A percentile compares a stretch with the other conserved stretches of the same genome.
phyloP scores from a whole-genome alignment of 2,888 invertebrate species.

The Zaprionus lineosus region DNA sequence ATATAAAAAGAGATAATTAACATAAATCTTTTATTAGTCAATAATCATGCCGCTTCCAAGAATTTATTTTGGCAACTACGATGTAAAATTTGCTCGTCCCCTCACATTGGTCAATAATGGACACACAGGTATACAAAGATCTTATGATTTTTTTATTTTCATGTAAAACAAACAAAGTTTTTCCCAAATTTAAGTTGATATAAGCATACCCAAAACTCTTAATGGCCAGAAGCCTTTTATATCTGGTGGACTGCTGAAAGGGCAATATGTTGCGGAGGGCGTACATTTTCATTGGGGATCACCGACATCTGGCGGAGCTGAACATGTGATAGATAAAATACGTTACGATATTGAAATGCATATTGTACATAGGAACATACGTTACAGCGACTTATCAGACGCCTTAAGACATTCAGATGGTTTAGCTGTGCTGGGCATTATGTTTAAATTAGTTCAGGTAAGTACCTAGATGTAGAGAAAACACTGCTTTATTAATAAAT shows the following conservation, averaged over 20 bases:
- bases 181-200: conserved; percentile 53
- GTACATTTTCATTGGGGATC: conserved; percentile 88
- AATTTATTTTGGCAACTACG: conserved; percentile 84
- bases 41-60: conserved; percentile 48
- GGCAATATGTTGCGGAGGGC: conserved; percentile 60
- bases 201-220: conserved; percentile 57
- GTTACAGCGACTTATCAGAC: conserved; percentile 83
- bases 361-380: conserved; percentile 86
- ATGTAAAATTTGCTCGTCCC: conserved; percentile 85
- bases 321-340: conserved; percentile 66
- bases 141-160: too few relatives aligned
- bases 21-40: conserved; percentile 47
- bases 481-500: background rate
- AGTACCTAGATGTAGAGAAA: background rate
- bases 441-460: conserved; percentile 82
- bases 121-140: conserved; percentile 86
- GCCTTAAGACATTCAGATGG: conserved; percentile 84
- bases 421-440: conserved; percentile 86
- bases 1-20: background rate
- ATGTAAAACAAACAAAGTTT: conserved; percentile 1
- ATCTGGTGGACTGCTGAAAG: conserved; percentile 57
- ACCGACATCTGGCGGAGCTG: conserved; percentile 87
- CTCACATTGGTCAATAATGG: conserved; percentile 86
- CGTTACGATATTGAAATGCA: conserved; percentile 86
- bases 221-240: conserved; percentile 65